phyloP scores from a whole-genome alignment of 2,797 vertebrate species.

The Anniella stebbinsi region DNA sequence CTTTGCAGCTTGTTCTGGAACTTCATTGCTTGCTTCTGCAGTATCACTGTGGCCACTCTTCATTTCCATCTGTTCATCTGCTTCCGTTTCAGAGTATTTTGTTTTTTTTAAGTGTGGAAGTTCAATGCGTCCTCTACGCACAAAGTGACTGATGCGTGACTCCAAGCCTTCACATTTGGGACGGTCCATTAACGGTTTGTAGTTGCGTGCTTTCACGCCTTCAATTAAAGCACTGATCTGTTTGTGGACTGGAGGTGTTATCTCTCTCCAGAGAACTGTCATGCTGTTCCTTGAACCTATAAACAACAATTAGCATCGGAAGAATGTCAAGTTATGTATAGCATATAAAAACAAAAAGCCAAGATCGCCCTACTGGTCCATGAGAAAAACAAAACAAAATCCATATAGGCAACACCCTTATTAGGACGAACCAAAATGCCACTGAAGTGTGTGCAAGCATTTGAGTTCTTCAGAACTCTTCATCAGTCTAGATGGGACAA shows the following conservation, averaged over 20 bases:
- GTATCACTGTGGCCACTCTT: constrained; percentile 52
- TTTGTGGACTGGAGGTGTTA: constrained; percentile 56
- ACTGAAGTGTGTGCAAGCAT: no score
- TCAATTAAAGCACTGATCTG: constrained; percentile 86
- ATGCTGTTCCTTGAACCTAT: constrained; percentile 56
- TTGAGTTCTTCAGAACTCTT: no score
- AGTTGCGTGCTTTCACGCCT: constrained; percentile 87
- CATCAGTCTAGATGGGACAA: no score
- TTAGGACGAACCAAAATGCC: no score
- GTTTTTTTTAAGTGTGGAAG: constrained; percentile 69
- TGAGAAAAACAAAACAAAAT: no score
- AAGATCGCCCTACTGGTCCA: no score
- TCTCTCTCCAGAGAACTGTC: constrained; percentile 62
- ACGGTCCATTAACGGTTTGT: constrained; percentile 89
- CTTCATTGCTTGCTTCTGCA: constrained; percentile 10
- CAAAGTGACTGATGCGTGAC: constrained; percentile 90
- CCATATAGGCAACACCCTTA: no score
- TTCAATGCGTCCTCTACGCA: constrained; percentile 85
- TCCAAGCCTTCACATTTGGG: constrained; percentile 92
- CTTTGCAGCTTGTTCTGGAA: constrained; percentile 68
- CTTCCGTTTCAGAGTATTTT: constrained; percentile 62
- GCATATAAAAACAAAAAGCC: not conserved
- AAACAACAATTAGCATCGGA: not conserved
- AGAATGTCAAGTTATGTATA: not conserved
- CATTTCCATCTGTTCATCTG: constrained; percentile 63